Percentiles rank a stretch among this genome's conserved stretches.
phyloP scores from a whole-genome alignment of 1,140 invertebrate genomes.

The Phthorimaea operculella region DNA sequence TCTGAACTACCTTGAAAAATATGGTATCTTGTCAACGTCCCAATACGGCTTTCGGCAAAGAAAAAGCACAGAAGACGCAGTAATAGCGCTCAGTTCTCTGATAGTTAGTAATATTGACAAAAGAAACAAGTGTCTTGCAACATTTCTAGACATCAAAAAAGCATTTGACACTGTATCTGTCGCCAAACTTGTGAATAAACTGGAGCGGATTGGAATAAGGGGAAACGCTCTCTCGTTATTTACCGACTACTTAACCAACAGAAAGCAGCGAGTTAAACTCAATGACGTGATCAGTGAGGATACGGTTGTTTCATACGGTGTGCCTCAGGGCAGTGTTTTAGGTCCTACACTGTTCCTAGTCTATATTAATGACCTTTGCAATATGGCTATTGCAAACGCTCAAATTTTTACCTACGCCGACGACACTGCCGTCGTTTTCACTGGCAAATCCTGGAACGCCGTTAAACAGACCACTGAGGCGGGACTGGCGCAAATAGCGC shows the following conservation, averaged over 20 bases:
- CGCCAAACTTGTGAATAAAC: not conserved
- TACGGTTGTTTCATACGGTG: not conserved
- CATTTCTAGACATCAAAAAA: too few relatives aligned
- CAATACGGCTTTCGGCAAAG: too few relatives aligned
- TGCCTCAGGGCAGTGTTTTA: slow-evolving; percentile 6
- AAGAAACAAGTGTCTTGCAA: too few relatives aligned
- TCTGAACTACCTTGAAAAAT: too few relatives aligned
- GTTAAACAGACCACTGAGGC: not conserved
- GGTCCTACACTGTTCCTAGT: slow-evolving; percentile 7
- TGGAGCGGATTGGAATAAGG: slow-evolving; percentile 4
- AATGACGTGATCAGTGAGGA: not conserved
- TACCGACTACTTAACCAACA: not conserved
- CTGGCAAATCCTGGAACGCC: not conserved
- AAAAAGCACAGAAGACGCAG: too few relatives aligned
- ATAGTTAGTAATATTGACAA: too few relatives aligned
- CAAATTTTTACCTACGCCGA: slow-evolving; percentile 4
- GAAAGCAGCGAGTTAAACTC: not conserved
- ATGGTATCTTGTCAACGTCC: too few relatives aligned
- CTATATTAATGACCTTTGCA: slow-evolving; percentile 6
- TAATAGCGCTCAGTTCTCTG: too few relatives aligned
- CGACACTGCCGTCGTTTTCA: slow-evolving; percentile 6
- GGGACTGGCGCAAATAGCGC: not conserved
- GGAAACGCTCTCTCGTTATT: not conserved
- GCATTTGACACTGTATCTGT: too few relatives aligned
- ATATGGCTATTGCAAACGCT: not conserved